Evolutionary conservation across 2,113 vertebrate species (phyloP).

Genomic region (Campylomormyrus numenius): DNA sequence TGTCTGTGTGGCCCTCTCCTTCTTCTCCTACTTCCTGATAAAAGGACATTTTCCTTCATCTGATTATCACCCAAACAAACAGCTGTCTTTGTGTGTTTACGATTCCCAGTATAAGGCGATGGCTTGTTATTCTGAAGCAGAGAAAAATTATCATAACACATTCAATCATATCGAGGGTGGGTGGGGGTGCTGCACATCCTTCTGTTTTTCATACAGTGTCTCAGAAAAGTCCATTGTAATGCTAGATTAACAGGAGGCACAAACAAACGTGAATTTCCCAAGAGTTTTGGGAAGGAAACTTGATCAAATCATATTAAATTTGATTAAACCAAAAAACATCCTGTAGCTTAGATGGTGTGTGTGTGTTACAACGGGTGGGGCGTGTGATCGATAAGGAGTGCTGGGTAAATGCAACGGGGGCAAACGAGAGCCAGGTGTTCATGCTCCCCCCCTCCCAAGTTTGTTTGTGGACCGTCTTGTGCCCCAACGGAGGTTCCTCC

Average conservation of each 20-base stretch:
- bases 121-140: background rate
- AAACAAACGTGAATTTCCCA: background rate
- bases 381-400: background rate
- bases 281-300: background rate
- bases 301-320: background rate
- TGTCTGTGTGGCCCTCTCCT: background rate
- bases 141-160: background rate
- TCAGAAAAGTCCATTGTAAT: background rate
- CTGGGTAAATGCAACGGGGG: background rate
- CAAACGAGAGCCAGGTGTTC: background rate
- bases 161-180: background rate
- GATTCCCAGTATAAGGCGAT: background rate
- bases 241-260: background rate
- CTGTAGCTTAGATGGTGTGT: background rate
- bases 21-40: background rate
- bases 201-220: background rate
- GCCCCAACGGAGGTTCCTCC: background rate
- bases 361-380: background rate
- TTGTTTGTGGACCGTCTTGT: background rate
- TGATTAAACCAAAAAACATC: background rate
- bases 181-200: background rate
- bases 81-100: background rate
- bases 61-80: background rate
- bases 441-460: background rate
- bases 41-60: background rate